A percentile compares a stretch with the other conserved stretches of the same genome.
phyloP scores from a whole-genome alignment of 1,140 invertebrate genomes.

The Samia ricini region DNA sequence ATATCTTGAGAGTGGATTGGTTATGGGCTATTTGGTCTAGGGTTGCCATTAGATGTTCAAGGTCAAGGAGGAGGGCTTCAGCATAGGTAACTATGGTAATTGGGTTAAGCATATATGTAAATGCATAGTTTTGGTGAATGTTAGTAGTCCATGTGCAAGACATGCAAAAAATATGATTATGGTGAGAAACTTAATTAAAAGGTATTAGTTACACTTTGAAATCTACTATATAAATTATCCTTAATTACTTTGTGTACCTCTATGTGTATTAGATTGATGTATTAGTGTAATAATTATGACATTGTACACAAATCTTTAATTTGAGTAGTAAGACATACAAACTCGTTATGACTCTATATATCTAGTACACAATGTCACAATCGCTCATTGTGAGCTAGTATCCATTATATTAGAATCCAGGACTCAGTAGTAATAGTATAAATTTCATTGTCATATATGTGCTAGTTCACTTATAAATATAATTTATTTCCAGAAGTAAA shows the following conservation, averaged over 20 bases:
- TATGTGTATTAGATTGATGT: no score
- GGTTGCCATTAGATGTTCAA: constrained; percentile 79
- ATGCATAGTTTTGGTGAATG: constrained; percentile 44
- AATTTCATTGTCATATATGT: no score
- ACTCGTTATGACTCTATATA: no score
- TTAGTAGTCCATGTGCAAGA: constrained; percentile 73
- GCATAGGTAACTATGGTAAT: constrained; percentile 79
- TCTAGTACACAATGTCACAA: no score
- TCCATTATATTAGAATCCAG: no score
- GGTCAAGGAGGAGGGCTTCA: constrained; percentile 81
- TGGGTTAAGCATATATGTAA: constrained; percentile 63
- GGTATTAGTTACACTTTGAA: constrained; percentile 7
- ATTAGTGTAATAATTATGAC: neutral
- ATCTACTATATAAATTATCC: neutral
- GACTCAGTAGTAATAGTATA: no score
- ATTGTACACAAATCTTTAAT: neutral
- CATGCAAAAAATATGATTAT: constrained; percentile 73
- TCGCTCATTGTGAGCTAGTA: no score
- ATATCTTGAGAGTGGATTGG: constrained; percentile 76
- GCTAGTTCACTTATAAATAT: no score
- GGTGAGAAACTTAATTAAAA: constrained; percentile 32
- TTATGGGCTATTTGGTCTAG: constrained; percentile 77
- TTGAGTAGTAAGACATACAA: no score
- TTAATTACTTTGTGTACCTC: neutral
- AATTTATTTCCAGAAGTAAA: neutral